Evolutionary conservation across 2,113 vertebrate species (phyloP).

Genomic region (Psilopsiagon aurifrons): DNA sequence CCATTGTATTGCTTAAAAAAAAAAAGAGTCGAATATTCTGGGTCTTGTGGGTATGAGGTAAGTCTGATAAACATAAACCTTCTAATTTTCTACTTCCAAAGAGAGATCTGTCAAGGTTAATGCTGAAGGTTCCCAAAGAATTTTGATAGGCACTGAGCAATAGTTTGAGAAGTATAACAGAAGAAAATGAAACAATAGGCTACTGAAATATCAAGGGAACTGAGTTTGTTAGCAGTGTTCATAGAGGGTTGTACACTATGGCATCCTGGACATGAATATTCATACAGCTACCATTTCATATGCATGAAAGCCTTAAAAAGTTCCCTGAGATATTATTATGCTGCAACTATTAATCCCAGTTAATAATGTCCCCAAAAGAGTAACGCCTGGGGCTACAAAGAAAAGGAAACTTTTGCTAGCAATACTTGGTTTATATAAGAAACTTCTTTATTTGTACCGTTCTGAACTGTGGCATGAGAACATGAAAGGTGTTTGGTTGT

Average conservation of each 20-base stretch:
- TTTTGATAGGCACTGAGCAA: slow-evolving; percentile 35
- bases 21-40: background rate
- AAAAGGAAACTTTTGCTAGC: background rate
- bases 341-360: slow-evolving; percentile 28
- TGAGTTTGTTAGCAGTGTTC: slow-evolving; percentile 28
- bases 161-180: slow-evolving; percentile 36
- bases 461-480: background rate
- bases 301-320: slow-evolving; percentile 39
- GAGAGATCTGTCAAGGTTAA: slow-evolving; percentile 62
- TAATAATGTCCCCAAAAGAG: background rate
- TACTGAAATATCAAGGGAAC: slow-evolving; percentile 53
- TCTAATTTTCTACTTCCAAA: slow-evolving; percentile 51
- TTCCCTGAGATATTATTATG: background rate
- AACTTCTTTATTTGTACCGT: background rate
- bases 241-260: slow-evolving; percentile 28
- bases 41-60: slow-evolving; percentile 41
- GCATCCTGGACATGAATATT: slow-evolving; percentile 68
- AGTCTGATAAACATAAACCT: slow-evolving; percentile 50
- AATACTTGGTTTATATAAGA: background rate
- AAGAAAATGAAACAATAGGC: slow-evolving; percentile 50
- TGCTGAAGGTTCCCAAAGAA: slow-evolving; percentile 3
- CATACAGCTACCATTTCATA: slow-evolving; percentile 18
- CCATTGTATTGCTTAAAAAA: background rate
- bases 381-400: background rate
- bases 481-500: background rate